Conservation (phyloP, 2,888 invertebrate species). For the Gortyna flavago region DNA sequence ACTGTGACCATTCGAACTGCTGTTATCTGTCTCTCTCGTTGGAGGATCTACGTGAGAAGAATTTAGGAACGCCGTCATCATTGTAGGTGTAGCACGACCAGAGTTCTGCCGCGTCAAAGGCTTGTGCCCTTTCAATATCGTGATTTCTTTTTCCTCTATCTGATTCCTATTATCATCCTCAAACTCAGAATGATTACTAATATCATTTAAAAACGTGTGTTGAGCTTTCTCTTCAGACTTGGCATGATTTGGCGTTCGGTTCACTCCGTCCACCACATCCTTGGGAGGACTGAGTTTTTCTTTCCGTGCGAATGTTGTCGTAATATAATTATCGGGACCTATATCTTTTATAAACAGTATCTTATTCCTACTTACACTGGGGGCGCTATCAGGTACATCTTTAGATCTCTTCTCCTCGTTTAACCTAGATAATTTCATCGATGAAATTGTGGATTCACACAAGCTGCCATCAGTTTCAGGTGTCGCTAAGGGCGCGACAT, state of each 20-base stretch:
- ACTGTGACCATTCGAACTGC: conserved; percentile 82
- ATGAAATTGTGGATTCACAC: conserved; percentile 89
- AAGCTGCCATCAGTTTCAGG: conserved; percentile 91
- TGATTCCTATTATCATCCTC: conserved; percentile 88
- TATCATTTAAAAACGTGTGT: conserved; percentile 86
- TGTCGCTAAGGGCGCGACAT: conserved; percentile 90
- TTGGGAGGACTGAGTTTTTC: conserved; percentile 77
- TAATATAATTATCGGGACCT: conserved; percentile 93
- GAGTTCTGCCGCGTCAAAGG: conserved; percentile 92
- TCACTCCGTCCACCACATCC: conserved; percentile 79
- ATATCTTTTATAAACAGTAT: conserved; percentile 92
- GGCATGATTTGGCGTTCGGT: conserved; percentile 82
- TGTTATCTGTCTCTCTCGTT: conserved; percentile 76
- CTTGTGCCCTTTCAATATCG: conserved; percentile 91
- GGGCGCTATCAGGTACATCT: conserved; percentile 85
- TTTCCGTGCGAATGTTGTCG: conserved; percentile 90
- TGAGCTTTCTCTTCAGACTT: conserved; percentile 88
- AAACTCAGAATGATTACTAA: conserved; percentile 87
- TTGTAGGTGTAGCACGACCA: conserved; percentile 88
- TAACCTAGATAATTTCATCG: conserved; percentile 87
- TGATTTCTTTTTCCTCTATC: conserved; percentile 87
- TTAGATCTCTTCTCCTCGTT: conserved; percentile 83
- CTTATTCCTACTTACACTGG: conserved; percentile 88
- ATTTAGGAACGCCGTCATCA: conserved; percentile 88
- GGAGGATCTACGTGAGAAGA: conserved; percentile 83